Evolutionary conservation across 2,113 vertebrate genomes (phyloP).

Genomic region (Machaerirhynchus nigripectus): DNA sequence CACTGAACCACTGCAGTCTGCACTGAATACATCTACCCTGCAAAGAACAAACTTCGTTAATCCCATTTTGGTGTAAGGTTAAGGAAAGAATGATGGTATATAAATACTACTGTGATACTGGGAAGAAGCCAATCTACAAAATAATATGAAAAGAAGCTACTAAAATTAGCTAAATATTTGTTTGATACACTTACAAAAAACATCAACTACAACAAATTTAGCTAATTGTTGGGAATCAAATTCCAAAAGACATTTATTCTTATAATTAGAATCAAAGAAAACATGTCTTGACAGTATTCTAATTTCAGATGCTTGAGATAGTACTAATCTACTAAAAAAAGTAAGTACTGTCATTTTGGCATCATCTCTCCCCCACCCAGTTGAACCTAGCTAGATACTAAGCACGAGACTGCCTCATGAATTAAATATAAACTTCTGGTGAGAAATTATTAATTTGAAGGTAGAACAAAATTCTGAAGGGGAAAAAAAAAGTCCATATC

Average conservation of each 20-base stretch:
- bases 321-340: background rate
- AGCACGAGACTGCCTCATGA: background rate
- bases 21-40: background rate
- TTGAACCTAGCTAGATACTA: background rate
- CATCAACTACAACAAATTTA: background rate
- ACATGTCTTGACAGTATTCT: background rate
- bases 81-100: background rate
- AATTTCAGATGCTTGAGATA: background rate
- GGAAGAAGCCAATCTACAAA: background rate
- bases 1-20: background rate
- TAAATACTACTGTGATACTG: background rate
- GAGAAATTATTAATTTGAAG: conserved; percentile 25
- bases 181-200: background rate
- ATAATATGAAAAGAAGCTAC: background rate
- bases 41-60: background rate
- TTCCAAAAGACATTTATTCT: background rate
- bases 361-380: background rate
- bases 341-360: background rate
- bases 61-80: background rate
- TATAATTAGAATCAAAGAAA: background rate
- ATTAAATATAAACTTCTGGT: conserved; percentile 5
- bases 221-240: background rate
- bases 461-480: background rate
- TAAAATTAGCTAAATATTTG: background rate
- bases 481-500: background rate